A percentile compares a stretch with the other conserved stretches of the same genome.
phyloP scores from a whole-genome alignment of 2,797 vertebrate genomes.

The Morus bassanus region DNA sequence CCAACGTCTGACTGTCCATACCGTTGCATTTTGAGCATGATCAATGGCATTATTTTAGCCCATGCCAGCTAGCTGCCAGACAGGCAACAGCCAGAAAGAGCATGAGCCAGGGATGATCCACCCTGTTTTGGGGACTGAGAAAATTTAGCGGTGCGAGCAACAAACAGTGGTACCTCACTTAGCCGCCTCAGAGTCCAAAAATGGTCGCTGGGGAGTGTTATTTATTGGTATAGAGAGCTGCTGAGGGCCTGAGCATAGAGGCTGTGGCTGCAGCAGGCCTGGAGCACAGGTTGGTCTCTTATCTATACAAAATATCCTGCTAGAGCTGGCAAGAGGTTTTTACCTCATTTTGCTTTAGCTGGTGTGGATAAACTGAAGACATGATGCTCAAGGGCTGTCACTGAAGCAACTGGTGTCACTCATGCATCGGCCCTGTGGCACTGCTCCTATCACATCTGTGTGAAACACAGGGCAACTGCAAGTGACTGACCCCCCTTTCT shows the following conservation, averaged over 20 bases:
- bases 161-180: not conserved
- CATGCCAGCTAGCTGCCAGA: not conserved
- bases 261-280: not conserved
- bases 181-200: not conserved
- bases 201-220: not conserved
- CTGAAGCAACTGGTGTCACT: not conserved
- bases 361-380: not conserved
- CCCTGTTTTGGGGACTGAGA: not conserved
- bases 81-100: not conserved
- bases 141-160: not conserved
- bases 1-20: not conserved
- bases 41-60: not conserved
- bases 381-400: not conserved
- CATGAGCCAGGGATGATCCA: not conserved
- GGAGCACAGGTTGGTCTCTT: not conserved
- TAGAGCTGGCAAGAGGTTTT: not conserved
- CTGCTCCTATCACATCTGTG: not conserved
- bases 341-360: not conserved
- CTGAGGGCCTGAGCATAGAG: not conserved
- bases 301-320: not conserved
- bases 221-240: not conserved
- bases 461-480: not conserved
- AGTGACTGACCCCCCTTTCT: not conserved
- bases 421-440: fast-evolving
- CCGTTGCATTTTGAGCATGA: not conserved